These are phyloP conservation scores for Dryomyza anilis DNA, from an alignment of 2,888 invertebrate genomes.

Conservation along the genomic window DNA sequence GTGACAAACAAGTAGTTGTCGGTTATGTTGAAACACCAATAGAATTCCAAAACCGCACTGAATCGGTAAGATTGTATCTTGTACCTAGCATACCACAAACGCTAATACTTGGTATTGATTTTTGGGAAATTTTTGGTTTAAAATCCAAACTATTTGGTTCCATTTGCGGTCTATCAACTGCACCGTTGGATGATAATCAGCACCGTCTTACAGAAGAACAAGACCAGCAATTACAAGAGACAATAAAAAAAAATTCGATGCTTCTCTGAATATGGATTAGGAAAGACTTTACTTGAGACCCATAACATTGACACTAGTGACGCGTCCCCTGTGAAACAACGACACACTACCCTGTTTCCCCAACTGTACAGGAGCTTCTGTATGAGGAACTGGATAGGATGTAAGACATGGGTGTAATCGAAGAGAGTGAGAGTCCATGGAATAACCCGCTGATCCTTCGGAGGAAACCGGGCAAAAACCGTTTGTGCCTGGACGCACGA, in stretches of 20 bases:
- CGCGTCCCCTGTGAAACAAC: conserved; percentile 31
- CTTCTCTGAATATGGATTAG: conserved; percentile 11
- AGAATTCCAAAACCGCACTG: conserved; percentile 1
- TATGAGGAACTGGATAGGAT: conserved; percentile 45
- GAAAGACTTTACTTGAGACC: conserved; percentile 15
- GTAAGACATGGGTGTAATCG: conserved; percentile 46
- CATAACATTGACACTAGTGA: conserved; percentile 28
- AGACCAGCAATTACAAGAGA: not conserved
- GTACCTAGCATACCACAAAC: conserved; percentile 17
- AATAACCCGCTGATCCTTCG: conserved; percentile 24
- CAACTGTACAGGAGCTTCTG: conserved; percentile 29
- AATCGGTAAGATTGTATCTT: conserved; percentile 14
- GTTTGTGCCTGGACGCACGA: too few species aligned
- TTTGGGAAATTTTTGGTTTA: conserved; percentile 2
- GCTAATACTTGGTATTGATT: conserved; percentile 23
- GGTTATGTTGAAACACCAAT: conserved; percentile 11
- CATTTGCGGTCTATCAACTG: not conserved
- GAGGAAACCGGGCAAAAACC: conserved; percentile 7
- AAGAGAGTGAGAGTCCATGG: conserved; percentile 35
- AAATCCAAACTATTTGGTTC: not conserved
- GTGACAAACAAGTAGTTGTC: not conserved
- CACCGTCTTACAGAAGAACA: not conserved
- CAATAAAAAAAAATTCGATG: not conserved
- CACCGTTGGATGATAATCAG: not conserved
- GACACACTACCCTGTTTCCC: conserved; percentile 32